phyloP scores from a whole-genome alignment of 2,797 vertebrate species.

The Rhinichthys osculus region DNA sequence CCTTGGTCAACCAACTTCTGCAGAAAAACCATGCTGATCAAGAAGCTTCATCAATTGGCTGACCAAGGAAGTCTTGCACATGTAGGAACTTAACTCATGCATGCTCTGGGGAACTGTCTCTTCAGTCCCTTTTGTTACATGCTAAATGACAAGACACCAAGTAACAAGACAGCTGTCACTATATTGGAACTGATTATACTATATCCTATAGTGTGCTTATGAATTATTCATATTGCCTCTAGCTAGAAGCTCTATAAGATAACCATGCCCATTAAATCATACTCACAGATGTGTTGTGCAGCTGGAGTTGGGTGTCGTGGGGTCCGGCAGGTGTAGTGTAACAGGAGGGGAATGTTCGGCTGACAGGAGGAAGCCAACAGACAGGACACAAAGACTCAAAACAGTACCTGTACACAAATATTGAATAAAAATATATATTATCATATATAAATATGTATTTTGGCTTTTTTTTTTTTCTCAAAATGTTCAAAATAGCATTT shows the following conservation, averaged over 20 bases:
- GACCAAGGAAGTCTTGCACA: not conserved
- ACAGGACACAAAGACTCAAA: slow-evolving; percentile 89
- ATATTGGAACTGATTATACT: not conserved
- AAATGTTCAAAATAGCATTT: not conserved
- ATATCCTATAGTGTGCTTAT: slow-evolving; percentile 2
- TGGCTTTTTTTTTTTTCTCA: not conserved
- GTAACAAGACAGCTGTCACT: slow-evolving; percentile 13
- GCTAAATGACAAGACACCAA: not conserved
- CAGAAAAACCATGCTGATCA: not conserved
- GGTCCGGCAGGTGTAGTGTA: slow-evolving; percentile 85
- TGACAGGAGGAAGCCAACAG: slow-evolving; percentile 90
- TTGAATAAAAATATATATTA: not conserved
- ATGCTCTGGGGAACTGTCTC: not conserved
- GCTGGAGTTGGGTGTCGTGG: slow-evolving; percentile 84
- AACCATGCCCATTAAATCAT: not conserved
- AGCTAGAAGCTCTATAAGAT: not conserved
- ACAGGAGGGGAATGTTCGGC: slow-evolving; percentile 91
- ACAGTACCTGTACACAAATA: slow-evolving; percentile 82
- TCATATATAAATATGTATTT: not conserved
- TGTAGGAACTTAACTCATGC: not conserved
- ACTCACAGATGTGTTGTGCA: slow-evolving; percentile 84
- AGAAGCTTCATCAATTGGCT: not conserved
- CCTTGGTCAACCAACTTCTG: not conserved
- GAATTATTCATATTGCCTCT: slow-evolving; percentile 3
- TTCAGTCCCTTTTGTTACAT: not conserved